Evolutionary conservation across 2,797 vertebrate genomes (phyloP).

Genomic region (Falco concolor): DNA sequence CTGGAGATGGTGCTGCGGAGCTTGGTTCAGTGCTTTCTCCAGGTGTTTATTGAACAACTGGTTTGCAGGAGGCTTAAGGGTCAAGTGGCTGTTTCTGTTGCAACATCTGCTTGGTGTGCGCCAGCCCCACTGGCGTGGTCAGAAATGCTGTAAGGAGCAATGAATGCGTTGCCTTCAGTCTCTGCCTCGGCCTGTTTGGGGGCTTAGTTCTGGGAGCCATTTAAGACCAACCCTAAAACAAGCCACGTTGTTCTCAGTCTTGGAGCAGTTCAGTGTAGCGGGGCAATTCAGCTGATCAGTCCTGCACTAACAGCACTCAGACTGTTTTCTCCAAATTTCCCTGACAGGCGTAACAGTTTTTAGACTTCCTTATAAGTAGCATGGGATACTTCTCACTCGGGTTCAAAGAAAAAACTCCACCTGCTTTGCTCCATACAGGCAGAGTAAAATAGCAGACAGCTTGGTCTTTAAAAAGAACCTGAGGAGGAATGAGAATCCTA

Average conservation of each 20-base stretch:
- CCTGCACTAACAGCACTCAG: background rate
- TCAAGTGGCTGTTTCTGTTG: background rate
- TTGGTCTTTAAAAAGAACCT: background rate
- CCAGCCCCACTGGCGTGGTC: fast-evolving
- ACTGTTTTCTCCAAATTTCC: background rate
- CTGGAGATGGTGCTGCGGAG: background rate
- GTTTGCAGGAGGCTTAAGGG: background rate
- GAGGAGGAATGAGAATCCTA: background rate
- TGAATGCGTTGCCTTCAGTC: background rate
- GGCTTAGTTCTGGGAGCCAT: background rate
- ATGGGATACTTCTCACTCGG: background rate
- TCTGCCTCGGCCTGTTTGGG: background rate
- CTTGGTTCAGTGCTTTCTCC: background rate
- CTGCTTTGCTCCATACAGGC: background rate
- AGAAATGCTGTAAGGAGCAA: background rate
- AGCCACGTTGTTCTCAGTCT: background rate
- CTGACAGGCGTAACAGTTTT: background rate
- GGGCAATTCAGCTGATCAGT: background rate
- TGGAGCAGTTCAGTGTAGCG: background rate
- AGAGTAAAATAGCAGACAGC: background rate
- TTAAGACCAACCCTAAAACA: background rate
- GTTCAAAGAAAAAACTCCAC: background rate
- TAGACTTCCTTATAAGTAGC: background rate
- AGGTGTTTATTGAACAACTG: background rate
- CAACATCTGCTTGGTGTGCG: background rate